Evolutionary conservation across 2,797 vertebrate species (phyloP).

Genomic region (Dallia pectoralis): DNA sequence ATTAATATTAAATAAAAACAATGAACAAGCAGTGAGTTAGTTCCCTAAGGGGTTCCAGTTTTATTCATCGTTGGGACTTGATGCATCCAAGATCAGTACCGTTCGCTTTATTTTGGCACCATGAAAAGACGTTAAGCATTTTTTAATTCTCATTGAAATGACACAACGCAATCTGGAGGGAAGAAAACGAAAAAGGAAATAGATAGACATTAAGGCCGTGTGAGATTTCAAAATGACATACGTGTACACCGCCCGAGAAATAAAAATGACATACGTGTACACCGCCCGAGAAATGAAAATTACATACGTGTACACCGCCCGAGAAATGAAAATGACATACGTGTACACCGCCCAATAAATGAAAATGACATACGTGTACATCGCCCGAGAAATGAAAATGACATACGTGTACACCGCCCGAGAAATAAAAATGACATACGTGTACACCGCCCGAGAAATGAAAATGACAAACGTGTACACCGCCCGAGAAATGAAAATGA

Average conservation of each 20-base stretch:
- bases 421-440: no score
- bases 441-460: no score
- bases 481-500: constrained; percentile 39
- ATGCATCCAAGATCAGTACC: constrained; percentile 74
- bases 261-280: constrained; percentile 8
- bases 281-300: constrained; percentile 39
- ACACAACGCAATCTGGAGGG: constrained; percentile 65
- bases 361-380: no score
- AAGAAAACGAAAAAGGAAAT: constrained; percentile 40
- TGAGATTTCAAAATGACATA: constrained; percentile 46
- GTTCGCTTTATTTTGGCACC: constrained; percentile 71
- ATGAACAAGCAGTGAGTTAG: constrained; percentile 36
- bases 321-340: constrained; percentile 14
- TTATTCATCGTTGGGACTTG: constrained; percentile 73
- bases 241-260: no score
- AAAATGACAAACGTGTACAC: constrained; percentile 16
- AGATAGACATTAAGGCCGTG: constrained; percentile 60
- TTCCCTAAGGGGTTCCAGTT: constrained; percentile 63
- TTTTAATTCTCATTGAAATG: constrained; percentile 68
- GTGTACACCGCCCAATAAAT: constrained; percentile 23
- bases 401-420: background rate
- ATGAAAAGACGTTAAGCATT: constrained; percentile 67
- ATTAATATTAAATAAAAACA: constrained; percentile 14
- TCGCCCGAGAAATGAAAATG: no score
- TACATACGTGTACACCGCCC: no score